Conservation (phyloP, 2,113 vertebrate species). For the Dermatemys mawii region DNA sequence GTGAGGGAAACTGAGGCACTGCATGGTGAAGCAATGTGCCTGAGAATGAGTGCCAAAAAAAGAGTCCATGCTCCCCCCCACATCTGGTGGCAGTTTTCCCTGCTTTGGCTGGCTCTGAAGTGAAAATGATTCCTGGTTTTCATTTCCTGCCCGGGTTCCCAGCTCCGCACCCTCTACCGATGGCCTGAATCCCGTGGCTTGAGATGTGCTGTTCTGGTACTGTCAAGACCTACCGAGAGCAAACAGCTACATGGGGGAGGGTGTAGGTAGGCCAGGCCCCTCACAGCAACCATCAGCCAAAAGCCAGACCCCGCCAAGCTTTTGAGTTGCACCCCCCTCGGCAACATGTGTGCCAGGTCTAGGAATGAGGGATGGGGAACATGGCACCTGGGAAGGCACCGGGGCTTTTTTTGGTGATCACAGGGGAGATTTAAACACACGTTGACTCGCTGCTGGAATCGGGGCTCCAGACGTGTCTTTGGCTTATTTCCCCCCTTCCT, state of each 20-base stretch:
- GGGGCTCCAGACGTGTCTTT: background rate
- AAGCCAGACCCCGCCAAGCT: background rate
- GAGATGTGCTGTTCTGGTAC: background rate
- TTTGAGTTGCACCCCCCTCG: no score
- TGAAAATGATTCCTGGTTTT: background rate
- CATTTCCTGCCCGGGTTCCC: background rate
- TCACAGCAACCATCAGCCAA: background rate
- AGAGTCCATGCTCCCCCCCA: background rate
- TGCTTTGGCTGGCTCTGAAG: background rate
- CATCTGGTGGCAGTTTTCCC: background rate
- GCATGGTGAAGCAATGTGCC: background rate
- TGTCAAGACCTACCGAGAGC: background rate
- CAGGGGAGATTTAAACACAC: background rate
- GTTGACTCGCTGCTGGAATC: background rate
- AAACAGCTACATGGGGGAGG: background rate
- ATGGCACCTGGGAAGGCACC: background rate
- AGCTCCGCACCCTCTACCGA: background rate
- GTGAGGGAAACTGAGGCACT: background rate
- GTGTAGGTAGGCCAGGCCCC: no score
- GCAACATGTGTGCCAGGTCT: background rate
- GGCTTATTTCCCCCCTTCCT: background rate
- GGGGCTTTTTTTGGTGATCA: background rate
- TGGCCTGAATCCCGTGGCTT: background rate
- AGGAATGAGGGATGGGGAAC: background rate
- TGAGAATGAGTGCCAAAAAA: background rate